Evolutionary conservation across 2,113 vertebrate species (phyloP), one percentile per base, ranked within the genome.

Genomic region (Hypocryptadius cinnamomeus): DNA sequence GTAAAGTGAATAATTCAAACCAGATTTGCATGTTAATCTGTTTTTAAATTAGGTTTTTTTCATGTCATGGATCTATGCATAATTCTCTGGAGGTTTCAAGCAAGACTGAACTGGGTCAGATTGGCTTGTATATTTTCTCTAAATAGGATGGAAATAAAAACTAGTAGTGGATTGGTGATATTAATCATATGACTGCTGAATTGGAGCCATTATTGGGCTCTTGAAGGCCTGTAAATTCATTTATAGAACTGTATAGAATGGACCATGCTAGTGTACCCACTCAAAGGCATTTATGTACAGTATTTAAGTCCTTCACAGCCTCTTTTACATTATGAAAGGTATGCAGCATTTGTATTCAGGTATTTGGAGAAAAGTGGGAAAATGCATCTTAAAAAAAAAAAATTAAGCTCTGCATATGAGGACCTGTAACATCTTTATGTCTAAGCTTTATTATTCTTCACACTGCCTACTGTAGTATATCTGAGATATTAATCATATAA

Each of bases 31-130:
- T 91, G 82, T 89, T 96, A 91, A 95, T 95, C 82, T 95, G 37
- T 70, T 93, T 91, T 90, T 83, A 95, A 94, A 95, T 88, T 63
- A 85, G 59, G 31, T 60, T 92, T 95, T 74, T 94, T 68, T 77
- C 48, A 8, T 93, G 74, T 65, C 45, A 19, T 79, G 85, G 45
- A 54, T 89, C n/a, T 90, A 47, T 44, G 65, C 86, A 76, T 90
- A 95, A 89, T 81, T 93, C 94, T 96, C 96, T 88, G 21, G 86
- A 72, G 94, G 83, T 88, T 96, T 96, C 92, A 92, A 90, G 92
- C 77, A 93, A 95, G 83, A 81, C 64, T 96, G 86, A 96, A 90
- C 60, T 88, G 57, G 93, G 89, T 94, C 94, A 96, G 61, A 94
- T 74, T 89, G 83, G 57, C 84, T 90, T 96, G 76, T 90, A 60